Evolutionary conservation across 2,888 invertebrate species (phyloP).

Genomic region (Smittia aterrima): DNA sequence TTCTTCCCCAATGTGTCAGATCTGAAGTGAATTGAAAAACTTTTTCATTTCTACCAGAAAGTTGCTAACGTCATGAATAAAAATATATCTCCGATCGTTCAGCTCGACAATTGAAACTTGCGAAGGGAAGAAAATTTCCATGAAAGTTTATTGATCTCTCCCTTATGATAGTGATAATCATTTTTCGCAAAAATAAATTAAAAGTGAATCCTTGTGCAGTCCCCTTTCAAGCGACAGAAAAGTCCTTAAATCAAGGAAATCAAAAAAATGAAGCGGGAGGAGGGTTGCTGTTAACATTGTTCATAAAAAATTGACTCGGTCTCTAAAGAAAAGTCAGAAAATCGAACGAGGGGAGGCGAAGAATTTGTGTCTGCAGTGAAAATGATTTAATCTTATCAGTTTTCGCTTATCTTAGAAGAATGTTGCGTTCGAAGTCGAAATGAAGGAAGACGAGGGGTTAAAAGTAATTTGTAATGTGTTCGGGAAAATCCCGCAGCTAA

Average conservation of each 20-base stretch:
- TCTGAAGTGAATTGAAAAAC: too few species aligned
- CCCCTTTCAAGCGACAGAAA: not conserved
- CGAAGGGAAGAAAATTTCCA: not conserved
- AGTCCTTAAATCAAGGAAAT: not conserved
- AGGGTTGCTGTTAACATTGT: conserved; percentile 1
- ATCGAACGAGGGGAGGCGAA: not conserved
- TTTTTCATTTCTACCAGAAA: not conserved
- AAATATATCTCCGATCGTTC: not conserved
- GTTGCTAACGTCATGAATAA: not conserved
- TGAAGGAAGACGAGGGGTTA: conserved; percentile 17
- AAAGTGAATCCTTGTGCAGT: not conserved
- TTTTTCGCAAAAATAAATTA: not conserved
- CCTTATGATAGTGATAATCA: not conserved
- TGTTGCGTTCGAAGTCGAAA: not conserved
- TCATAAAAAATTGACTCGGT: conserved; percentile 1
- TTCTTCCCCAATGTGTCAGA: not conserved
- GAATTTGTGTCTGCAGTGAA: not conserved
- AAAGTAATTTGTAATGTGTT: conserved; percentile 42
- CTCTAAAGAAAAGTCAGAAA: not conserved
- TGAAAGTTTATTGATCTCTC: not conserved
- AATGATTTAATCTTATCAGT: conserved; percentile 41
- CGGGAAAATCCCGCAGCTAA: conserved; percentile 41
- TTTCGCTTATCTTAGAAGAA: conserved; percentile 35
- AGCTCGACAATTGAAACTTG: not conserved
- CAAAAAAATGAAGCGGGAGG: not conserved